Evolutionary conservation across 2,888 invertebrate species (phyloP).

Genomic region (Eilema sororculum): DNA sequence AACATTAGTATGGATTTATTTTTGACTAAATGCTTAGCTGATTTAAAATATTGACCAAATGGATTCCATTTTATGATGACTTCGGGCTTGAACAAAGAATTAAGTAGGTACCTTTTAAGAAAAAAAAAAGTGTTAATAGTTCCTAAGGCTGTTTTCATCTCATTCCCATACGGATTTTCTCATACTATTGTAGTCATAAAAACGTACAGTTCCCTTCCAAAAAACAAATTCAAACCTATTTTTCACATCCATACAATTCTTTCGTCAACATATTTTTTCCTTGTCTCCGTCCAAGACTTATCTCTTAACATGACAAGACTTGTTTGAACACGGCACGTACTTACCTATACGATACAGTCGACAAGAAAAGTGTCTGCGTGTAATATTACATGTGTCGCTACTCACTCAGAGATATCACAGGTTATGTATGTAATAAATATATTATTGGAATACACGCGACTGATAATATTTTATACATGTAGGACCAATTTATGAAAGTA

Average conservation of each 20-base stretch:
- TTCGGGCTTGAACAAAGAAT: too few species aligned
- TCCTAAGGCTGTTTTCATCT: too few species aligned
- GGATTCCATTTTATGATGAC: too few species aligned
- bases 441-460: background rate
- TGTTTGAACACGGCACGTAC: conserved; percentile 29
- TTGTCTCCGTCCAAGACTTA: conserved; percentile 20
- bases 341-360: conserved; percentile 18
- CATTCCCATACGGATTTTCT: too few species aligned
- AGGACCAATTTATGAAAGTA: background rate
- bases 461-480: background rate
- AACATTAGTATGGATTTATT: too few species aligned
- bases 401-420: background rate
- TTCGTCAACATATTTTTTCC: conserved; percentile 16
- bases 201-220: too few species aligned
- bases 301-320: conserved; percentile 32
- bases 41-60: too few species aligned
- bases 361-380: conserved; percentile 10
- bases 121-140: too few species aligned
- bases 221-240: too few species aligned
- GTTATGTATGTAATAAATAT: background rate
- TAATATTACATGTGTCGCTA: conserved; percentile 14
- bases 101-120: too few species aligned
- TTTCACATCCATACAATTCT: conserved; percentile 14
- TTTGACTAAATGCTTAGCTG: too few species aligned
- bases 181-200: too few species aligned